Evolutionary conservation across 92 coral and sea anemone species (phyloP), one percentile per base, ranked within the genome.

Genomic region (Paramuricea clavata): DNA sequence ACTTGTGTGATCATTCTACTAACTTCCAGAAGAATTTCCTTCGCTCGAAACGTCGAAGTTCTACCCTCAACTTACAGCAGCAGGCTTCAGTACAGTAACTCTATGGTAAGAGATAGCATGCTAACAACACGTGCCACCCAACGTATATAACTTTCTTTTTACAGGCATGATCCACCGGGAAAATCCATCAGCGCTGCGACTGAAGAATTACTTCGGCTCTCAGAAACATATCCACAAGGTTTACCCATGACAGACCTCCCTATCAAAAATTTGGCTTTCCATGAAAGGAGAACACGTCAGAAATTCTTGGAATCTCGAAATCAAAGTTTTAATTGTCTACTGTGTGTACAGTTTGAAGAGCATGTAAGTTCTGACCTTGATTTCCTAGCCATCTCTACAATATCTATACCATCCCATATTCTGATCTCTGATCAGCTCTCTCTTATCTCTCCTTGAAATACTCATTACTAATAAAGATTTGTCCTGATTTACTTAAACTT

Each of bases 191-290:
- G 92, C 12, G 72, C 76, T 9, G 98, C 98, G 0, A 94, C 88
- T 56, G 98, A 95, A 76, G 96, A 95, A 56, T 93, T 95, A 11
- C 95, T 94, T n/a, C 92, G 98, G 23, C 90, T 94, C 31, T 85
- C 94, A 71, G 98, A 95, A 88, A 86, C 94, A 21, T 94, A 91
- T 67, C 98, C 98, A 5, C 86, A 87, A 36, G 98, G 98, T 75
- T 91, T 95, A 87, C 92, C 93, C 17, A 69, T 95, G 68, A 91
- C 86, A 74, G 98, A 95, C 85, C 88, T 95, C 52, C 87, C 87
- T 93, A 88, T 93, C 62, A 95, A 95, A 76, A 94, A 94, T 72
- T 65, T 94, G 17, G 93, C 91, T 49, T 65, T 94, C 64, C 93
- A 89, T 13, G 91, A 92, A 35, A 68, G 79, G 12, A 87, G 75